Evolutionary conservation across 2,113 vertebrate species (phyloP).

Genomic region (Campylorhamphus procurvoides): DNA sequence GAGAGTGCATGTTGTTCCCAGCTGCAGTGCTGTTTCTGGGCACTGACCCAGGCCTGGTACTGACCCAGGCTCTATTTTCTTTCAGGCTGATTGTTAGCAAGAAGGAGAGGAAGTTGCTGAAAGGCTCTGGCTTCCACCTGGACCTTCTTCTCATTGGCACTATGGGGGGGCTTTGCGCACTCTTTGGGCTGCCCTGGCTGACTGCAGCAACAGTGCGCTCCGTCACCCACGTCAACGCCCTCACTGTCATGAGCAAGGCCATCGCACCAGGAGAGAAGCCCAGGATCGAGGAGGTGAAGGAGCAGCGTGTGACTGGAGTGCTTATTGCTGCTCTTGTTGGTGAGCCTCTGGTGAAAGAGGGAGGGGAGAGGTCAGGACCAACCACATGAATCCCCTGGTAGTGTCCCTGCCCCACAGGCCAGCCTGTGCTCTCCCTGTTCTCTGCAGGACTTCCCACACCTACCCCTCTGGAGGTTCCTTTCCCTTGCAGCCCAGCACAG

Average conservation of each 20-base stretch:
- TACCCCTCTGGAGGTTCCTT: not conserved
- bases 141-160: slow-evolving; percentile 94
- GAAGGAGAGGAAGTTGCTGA: slow-evolving; percentile 90
- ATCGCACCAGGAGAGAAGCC: slow-evolving; percentile 93
- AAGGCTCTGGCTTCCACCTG: slow-evolving; percentile 96
- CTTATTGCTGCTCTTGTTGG: slow-evolving; percentile 91
- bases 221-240: slow-evolving; percentile 93
- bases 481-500: not conserved
- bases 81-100: slow-evolving; percentile 94
- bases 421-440: not conserved
- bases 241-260: slow-evolving; percentile 97
- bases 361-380: not conserved
- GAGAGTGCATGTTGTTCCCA: not conserved
- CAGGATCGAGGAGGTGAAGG: slow-evolving; percentile 94
- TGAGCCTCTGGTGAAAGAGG: slow-evolving; percentile 71
- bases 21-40: not conserved
- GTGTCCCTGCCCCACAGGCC: not conserved
- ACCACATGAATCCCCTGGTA: not conserved
- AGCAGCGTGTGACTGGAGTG: slow-evolving; percentile 92
- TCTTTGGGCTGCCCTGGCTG: slow-evolving; percentile 96
- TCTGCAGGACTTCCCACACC: not conserved
- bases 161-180: slow-evolving; percentile 89
- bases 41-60: not conserved
- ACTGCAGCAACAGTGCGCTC: slow-evolving; percentile 94
- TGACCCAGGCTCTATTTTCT: not conserved